These are phyloP conservation scores for Arothron firmamentum DNA, from an alignment of 2,113 vertebrate species.

Conservation along the genomic window DNA sequence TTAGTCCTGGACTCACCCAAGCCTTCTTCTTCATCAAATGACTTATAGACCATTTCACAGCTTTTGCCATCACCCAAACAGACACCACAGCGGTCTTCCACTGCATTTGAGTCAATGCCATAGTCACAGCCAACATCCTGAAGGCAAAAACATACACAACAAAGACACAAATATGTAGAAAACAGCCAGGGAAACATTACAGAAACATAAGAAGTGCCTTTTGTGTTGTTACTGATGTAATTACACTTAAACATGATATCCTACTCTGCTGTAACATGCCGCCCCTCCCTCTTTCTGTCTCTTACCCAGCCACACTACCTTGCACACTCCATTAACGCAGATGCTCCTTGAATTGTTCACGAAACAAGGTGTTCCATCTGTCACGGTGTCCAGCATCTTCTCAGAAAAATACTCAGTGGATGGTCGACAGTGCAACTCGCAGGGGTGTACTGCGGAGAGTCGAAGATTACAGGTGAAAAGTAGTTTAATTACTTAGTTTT, in stretches of 20 bases:
- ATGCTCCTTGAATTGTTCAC: conserved; percentile 85
- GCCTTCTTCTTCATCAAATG: conserved; percentile 85
- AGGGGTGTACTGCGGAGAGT: conserved; percentile 79
- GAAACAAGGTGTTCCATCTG: conserved; percentile 93
- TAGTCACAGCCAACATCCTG: conserved; percentile 93
- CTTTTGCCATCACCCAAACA: conserved; percentile 89
- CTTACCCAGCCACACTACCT: conserved; percentile 88
- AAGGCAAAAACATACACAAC: conserved; percentile 34
- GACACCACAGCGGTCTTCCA: conserved; percentile 91
- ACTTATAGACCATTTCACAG: conserved; percentile 84
- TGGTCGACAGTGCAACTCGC: conserved; percentile 91
- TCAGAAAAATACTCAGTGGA: conserved; percentile 84
- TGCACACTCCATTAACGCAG: conserved; percentile 99
- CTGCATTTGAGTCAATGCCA: conserved; percentile 90
- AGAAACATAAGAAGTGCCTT: conserved; percentile 4
- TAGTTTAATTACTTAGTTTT: no score
- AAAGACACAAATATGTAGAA: conserved; percentile 14
- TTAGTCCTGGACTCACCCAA: conserved; percentile 77
- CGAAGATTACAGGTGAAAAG: background rate
- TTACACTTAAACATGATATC: background rate
- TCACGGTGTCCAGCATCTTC: conserved; percentile 93
- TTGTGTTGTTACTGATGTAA: background rate
- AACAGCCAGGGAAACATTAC: conserved; percentile 7
- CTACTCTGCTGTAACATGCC: conserved; percentile 10
- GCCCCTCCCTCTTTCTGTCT: conserved; percentile 41